These are phyloP conservation scores for Drosophila flavopinicola DNA, from an alignment of 2,888 invertebrate species.

Conservation along the genomic window DNA sequence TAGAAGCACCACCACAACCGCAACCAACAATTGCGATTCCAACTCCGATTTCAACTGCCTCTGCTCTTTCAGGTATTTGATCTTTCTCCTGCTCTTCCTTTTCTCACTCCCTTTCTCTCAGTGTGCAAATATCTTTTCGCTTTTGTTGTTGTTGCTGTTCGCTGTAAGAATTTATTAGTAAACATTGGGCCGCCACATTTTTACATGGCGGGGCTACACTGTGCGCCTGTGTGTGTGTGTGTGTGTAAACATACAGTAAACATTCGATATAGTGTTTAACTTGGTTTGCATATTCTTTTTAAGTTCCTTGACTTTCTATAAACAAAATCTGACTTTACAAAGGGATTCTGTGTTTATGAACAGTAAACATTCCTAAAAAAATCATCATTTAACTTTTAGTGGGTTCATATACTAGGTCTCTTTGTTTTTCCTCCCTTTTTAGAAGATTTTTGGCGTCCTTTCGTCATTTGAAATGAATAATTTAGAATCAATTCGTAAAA, in stretches of 20 bases:
- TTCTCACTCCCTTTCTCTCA: constrained; percentile 2
- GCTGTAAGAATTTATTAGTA: constrained; percentile 54
- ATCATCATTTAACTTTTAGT: too few species aligned
- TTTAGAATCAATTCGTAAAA: too few species aligned
- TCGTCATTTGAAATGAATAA: too few species aligned
- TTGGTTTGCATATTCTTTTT: too few species aligned
- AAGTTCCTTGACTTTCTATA: too few species aligned
- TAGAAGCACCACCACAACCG: constrained; percentile 4
- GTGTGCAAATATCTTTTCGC: constrained; percentile 1
- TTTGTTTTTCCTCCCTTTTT: too few species aligned
- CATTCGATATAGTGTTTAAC: neutral
- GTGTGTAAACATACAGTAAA: constrained; percentile 23
- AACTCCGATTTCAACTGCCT: constrained; percentile 6
- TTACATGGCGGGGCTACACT: constrained; percentile 36
- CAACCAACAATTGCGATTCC: too few species aligned
- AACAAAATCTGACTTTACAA: too few species aligned
- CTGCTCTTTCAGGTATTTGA: constrained; percentile 7
- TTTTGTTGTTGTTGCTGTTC: constrained; percentile 21
- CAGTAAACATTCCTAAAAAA: too few species aligned
- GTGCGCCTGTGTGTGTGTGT: neutral
- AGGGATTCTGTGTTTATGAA: too few species aligned
- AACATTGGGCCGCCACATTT: constrained; percentile 43
- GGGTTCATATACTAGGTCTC: too few species aligned
- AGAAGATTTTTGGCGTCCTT: too few species aligned
- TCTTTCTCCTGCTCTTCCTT: neutral